Evolutionary conservation across 1,140 invertebrate genomes (phyloP).

Genomic region (Nilaparvata lugens): DNA sequence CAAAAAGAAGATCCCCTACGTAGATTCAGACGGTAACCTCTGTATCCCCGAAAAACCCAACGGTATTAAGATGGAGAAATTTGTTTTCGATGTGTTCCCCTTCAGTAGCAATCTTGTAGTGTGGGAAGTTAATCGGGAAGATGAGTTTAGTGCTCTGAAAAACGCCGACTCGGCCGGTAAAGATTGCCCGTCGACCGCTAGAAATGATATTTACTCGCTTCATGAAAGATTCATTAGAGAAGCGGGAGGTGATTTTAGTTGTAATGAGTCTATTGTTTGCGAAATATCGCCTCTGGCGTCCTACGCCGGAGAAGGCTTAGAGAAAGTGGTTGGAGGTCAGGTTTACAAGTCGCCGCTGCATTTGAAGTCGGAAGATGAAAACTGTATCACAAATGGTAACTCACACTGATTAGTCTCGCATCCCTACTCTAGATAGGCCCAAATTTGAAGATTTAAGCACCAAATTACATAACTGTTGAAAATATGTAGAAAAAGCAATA

Average conservation of each 20-base stretch:
- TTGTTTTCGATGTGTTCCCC: slow-evolving; percentile 97
- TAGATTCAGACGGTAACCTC: slow-evolving; percentile 61
- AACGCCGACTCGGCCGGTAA: slow-evolving; percentile 80
- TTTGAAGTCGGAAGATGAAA: slow-evolving; percentile 32
- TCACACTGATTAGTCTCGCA: background rate
- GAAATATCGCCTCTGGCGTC: slow-evolving; percentile 90
- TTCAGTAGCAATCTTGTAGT: slow-evolving; percentile 85
- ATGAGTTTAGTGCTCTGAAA: slow-evolving; percentile 96
- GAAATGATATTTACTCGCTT: slow-evolving; percentile 64
- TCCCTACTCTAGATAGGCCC: too few relatives aligned
- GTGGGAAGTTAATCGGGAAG: slow-evolving; percentile 85
- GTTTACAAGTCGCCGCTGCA: slow-evolving; percentile 57
- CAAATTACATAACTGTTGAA: too few relatives aligned
- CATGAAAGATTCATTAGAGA: slow-evolving; percentile 75
- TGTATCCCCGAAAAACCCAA: slow-evolving; percentile 75
- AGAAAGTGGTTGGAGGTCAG: slow-evolving; percentile 51
- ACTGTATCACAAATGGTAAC: background rate
- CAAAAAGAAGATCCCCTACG: slow-evolving; percentile 92
- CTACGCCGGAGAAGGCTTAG: slow-evolving; percentile 80
- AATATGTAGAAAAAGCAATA: too few relatives aligned
- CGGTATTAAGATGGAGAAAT: slow-evolving; percentile 99
- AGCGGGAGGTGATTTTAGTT: slow-evolving; percentile 62
- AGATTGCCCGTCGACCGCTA: slow-evolving; percentile 83
- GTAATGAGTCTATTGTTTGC: slow-evolving; percentile 57
- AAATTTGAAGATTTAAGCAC: too few relatives aligned